A percentile compares a stretch with the other conserved stretches of the same genome.
These are phyloP conservation scores for Lamellibrachia satsuma DNA, from an alignment of 2,888 invertebrate species.

Conservation along the genomic window DNA sequence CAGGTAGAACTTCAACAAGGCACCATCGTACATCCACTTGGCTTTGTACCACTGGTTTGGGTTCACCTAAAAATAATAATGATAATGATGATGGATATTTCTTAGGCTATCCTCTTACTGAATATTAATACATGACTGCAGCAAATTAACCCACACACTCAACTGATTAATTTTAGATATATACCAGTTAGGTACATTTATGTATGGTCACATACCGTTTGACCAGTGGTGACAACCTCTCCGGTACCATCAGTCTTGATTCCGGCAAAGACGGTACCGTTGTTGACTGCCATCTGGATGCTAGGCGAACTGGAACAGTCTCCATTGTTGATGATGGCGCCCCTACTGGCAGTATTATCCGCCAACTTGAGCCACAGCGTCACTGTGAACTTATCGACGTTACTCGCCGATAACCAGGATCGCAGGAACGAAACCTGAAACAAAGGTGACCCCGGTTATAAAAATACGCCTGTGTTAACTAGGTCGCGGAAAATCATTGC, in stretches of 20 bases:
- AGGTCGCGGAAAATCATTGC: too few species aligned
- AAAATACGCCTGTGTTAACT: too few species aligned
- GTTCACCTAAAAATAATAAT: background rate
- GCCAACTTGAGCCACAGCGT: constrained; percentile 27
- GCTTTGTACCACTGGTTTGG: background rate
- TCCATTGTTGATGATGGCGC: constrained; percentile 24
- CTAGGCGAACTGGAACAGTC: constrained; percentile 14
- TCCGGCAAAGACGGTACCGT: background rate
- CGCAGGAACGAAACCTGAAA: background rate
- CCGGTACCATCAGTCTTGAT: background rate
- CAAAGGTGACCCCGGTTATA: too few species aligned
- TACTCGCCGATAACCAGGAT: background rate
- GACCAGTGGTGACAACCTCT: background rate
- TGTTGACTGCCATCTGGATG: background rate
- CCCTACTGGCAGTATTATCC: background rate
- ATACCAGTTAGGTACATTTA: background rate
- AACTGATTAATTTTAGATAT: background rate
- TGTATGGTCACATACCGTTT: background rate
- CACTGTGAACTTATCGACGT: background rate
- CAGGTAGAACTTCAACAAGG: background rate
- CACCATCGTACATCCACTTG: background rate
- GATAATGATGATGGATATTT: too few species aligned
- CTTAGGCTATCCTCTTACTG: too few species aligned
- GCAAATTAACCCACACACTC: background rate
- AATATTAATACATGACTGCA: background rate